Evolutionary conservation across 2,888 invertebrate species (phyloP).

Genomic region (Drosophila meridionalis): DNA sequence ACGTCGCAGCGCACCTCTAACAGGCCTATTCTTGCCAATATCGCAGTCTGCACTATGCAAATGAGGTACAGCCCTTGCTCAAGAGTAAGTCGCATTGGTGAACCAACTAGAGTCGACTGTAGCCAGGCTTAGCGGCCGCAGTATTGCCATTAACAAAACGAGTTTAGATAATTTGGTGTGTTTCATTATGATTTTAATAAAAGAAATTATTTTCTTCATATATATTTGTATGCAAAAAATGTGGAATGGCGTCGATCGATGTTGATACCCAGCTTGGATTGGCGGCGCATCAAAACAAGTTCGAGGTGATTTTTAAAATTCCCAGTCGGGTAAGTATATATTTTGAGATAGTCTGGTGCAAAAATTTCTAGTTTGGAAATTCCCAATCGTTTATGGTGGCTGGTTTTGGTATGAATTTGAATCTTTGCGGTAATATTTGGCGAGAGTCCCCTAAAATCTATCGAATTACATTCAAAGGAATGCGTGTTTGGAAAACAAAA

Average conservation of each 20-base stretch:
- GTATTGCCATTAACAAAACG: slow-evolving; percentile 23
- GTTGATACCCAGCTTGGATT: slow-evolving; percentile 34
- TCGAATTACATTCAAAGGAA: slow-evolving; percentile 65
- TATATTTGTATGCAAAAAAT: slow-evolving; percentile 47
- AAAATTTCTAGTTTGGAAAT: slow-evolving; percentile 76
- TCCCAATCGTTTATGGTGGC: slow-evolving; percentile 69
- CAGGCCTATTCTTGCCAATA: slow-evolving; percentile 74
- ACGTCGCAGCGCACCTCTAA: slow-evolving; percentile 54
- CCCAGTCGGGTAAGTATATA: slow-evolving; percentile 53
- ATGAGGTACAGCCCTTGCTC: slow-evolving; percentile 51
- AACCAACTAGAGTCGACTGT: slow-evolving; percentile 16
- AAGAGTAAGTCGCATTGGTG: slow-evolving; percentile 43
- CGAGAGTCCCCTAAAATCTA: slow-evolving; percentile 43
- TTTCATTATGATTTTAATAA: slow-evolving; percentile 49
- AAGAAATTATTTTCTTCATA: slow-evolving; percentile 56
- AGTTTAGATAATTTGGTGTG: slow-evolving; percentile 32
- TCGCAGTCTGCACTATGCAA: slow-evolving; percentile 61
- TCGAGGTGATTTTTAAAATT: slow-evolving; percentile 55
- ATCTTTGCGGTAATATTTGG: slow-evolving; percentile 22
- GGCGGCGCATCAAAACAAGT: slow-evolving; percentile 68
- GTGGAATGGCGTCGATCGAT: slow-evolving; percentile 38
- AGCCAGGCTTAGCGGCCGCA: slow-evolving; percentile 32
- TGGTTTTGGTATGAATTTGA: slow-evolving; percentile 47
- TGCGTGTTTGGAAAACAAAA: slow-evolving; percentile 41
- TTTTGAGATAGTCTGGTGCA: slow-evolving; percentile 46